Evolutionary conservation across 2,797 vertebrate species (phyloP), one percentile per base, ranked within the genome.

Genomic region (Ictinia mississippiensis): DNA sequence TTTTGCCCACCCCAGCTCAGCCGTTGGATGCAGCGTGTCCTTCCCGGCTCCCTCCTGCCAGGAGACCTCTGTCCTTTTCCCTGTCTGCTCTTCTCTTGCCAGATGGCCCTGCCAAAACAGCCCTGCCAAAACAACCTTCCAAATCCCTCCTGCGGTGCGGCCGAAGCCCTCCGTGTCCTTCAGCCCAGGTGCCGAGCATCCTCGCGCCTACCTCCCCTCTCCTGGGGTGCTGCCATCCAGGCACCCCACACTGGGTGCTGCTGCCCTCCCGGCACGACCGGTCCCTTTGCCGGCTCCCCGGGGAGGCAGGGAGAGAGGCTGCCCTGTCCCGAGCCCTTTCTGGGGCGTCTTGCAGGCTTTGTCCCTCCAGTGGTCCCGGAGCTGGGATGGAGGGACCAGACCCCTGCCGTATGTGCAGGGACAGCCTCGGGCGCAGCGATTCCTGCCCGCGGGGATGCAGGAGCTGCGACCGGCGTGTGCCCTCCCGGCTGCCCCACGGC

Each of bases 391-490:
- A 67, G n/a, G 28, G 49, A 59, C 12, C 12, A 29, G 52, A 53
- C 18, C 29, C 7, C 28, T 20, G 3, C 42, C 0, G 3, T 37
- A 0, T 5, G 35, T 13, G 3, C 0, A 3, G 59, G 45, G 45
- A 25, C 47, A 21, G 17, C 72, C 23, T 72, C 1, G 21, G 75
- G 25, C 5, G 4, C 58, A 38, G 49, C 22, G 4, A 13, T 75
- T 37, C 44, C 44, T 44, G 53, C 70, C 56, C 9, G 1, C 2
- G 14, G 66, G 66, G 40, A 9, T 14, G 17, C 3, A 5, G 78
- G 68, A 83, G 37, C 37, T 55, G n/a, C 0, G 2, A n/a, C 18
- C 0, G 0, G 10, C 5, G 4, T n/a, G 44, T 28, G 44, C 52
- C 38, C 50, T n/a, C 45, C 25, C 1, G 2, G 31, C 35, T 14